Base-by-base conservation (phyloP, 2,888 invertebrate species). In the Cyclophora albipunctata region DNA sequence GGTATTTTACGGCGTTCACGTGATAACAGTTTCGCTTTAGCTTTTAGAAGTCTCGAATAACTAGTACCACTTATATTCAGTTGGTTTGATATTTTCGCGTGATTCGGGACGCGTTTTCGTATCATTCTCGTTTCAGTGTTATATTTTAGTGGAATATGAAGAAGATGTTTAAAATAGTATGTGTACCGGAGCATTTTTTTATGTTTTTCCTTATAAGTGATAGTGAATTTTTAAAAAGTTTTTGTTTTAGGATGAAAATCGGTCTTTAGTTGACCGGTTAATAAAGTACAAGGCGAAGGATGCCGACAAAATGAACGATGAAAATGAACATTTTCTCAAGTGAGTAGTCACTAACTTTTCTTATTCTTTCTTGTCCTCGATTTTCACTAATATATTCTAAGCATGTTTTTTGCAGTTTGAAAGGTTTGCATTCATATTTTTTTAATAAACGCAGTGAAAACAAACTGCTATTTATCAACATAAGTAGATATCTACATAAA, bases 281-380 rank as follows among this genome's bases (percentile, higher is more conserved):
- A 96, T 98, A 81, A 94, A 94, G 63, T 94, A 96, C 76, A 98
- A 99, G 86, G 93, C 95, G 47, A 94, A 95, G 84, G 98, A 98
- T 90, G 98, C 98, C 1, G 98, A 98, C 71, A 94, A 94, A 82
- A 92, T 99, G 92, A 99, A 99, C 75, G 96, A 96, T 85, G 98
- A 98, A 83, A 98, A 98, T 89, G 98, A 98, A 80, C 94, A 94
- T 76, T 95, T 96, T 77, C 84, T 96, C 64, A 96, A 94, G 96
- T 96, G 91, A 92, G 93, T 66, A 46, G 35, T 45, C 49, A 46
- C 47, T 46, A 45, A 55, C 53, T 50, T 52, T 35, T 7, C 49
- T 41, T 52, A 48, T 51, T 46, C 5, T 43, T 48, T 48, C 50
- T 49, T 20, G 20, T 54, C 54, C 50, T 52, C 57, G 47, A 52